Conservation (phyloP, 1,140 invertebrate genomes). For the Bombus pascuorum region DNA sequence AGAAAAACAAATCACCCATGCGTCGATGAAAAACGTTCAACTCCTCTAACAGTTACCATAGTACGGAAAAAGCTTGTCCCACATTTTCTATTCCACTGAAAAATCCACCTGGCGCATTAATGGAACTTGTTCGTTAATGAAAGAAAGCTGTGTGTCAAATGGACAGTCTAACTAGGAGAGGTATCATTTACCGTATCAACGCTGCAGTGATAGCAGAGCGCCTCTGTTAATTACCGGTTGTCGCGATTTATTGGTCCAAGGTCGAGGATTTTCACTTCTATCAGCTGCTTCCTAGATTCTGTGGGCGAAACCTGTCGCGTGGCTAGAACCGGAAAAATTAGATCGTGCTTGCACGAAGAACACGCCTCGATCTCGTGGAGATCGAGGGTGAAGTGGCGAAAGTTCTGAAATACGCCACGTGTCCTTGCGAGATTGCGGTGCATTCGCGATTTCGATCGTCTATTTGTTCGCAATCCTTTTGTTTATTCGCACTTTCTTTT, state of each 20-base stretch:
- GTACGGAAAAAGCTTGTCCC: not conserved
- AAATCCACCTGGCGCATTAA: not conserved
- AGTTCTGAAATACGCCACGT: constrained; percentile 10
- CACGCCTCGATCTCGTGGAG: constrained; percentile 42
- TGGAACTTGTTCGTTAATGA: not conserved
- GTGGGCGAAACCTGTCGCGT: constrained; percentile 28
- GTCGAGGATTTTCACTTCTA: constrained; percentile 37
- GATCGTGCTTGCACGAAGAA: not conserved
- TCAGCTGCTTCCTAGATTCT: constrained; percentile 26
- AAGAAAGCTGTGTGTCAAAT: not conserved
- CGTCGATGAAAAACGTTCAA: not conserved
- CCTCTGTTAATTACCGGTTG: constrained; percentile 28
- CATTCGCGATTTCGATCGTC: not conserved
- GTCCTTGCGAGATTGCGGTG: not conserved
- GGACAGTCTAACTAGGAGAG: not conserved
- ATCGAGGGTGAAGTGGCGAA: constrained; percentile 60
- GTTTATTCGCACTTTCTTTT: too few relatives aligned
- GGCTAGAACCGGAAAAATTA: constrained; percentile 3
- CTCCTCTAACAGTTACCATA: not conserved
- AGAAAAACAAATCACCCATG: not conserved
- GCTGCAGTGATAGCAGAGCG: not conserved
- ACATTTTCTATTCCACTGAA: not conserved
- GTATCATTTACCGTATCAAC: not conserved
- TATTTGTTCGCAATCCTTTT: not conserved
- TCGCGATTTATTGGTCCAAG: constrained; percentile 32